A percentile compares a stretch with the other conserved stretches of the same genome.
These are phyloP conservation scores for Coremacera marginata DNA, from an alignment of 2,888 invertebrate species.

Conservation along the genomic window DNA sequence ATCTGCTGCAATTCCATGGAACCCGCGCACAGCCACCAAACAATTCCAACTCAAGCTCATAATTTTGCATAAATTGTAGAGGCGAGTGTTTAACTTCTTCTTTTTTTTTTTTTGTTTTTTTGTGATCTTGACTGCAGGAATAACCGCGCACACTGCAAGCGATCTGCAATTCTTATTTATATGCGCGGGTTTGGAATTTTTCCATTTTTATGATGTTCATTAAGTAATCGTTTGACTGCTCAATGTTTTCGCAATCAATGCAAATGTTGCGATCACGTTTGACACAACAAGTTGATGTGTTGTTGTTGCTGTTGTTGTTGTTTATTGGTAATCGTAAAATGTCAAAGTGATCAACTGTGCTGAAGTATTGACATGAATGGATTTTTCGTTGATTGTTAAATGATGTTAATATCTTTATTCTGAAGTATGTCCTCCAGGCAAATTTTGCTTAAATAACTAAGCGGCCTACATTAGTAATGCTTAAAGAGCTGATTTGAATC, in stretches of 20 bases:
- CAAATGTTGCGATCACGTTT: constrained; percentile 36
- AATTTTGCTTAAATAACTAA: too few species aligned
- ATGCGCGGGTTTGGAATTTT: constrained; percentile 18
- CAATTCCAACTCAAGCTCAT: not conserved
- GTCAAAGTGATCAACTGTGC: constrained; percentile 20
- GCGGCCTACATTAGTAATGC: too few species aligned
- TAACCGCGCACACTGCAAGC: not conserved
- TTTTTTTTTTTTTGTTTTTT: not conserved
- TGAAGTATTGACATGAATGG: not conserved
- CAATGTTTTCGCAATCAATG: constrained; percentile 29
- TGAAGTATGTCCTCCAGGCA: too few species aligned
- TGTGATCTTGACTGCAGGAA: constrained; percentile 5
- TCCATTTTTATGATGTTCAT: constrained; percentile 36
- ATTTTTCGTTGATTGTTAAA: too few species aligned
- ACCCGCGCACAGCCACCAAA: not conserved
- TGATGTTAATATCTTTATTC: too few species aligned
- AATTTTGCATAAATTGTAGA: constrained; percentile 25
- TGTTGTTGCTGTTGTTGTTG: constrained; percentile 10
- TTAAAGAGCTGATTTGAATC: too few species aligned
- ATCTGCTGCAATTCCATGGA: not conserved
- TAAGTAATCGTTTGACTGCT: constrained; percentile 33
- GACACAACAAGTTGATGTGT: constrained; percentile 12
- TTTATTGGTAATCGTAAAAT: constrained; percentile 7
- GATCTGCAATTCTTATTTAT: constrained; percentile 18
- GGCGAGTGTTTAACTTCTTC: not conserved